A percentile compares a stretch with the other conserved stretches of the same genome.
Evolutionary conservation across 2,113 vertebrate species (phyloP).

Genomic region (Lynx canadensis): DNA sequence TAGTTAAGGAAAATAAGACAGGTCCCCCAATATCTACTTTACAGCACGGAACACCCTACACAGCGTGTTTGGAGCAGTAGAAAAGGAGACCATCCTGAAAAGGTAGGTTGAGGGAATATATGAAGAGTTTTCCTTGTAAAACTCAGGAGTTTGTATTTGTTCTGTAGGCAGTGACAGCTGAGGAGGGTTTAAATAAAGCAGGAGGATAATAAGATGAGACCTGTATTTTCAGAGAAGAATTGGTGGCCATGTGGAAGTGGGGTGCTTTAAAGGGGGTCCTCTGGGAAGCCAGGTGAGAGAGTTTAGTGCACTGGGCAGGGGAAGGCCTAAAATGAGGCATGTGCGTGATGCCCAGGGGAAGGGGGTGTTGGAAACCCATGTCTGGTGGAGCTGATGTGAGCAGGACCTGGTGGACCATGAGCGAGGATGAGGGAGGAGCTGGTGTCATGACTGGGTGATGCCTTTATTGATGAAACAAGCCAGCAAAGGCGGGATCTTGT

Average conservation of each 20-base stretch:
- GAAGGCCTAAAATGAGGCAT: neutral
- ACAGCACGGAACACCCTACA: neutral
- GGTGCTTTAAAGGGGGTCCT: neutral
- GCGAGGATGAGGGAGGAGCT: neutral
- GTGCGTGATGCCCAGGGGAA: neutral
- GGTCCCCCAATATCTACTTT: neutral
- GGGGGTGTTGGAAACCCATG: accelerated
- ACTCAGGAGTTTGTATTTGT: neutral
- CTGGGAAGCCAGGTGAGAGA: neutral
- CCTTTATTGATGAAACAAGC: neutral
- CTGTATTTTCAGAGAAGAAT: neutral
- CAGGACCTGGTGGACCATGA: neutral
- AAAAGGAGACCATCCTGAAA: neutral
- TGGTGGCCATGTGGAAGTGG: neutral
- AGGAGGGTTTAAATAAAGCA: neutral
- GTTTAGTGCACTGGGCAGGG: neutral
- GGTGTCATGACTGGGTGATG: neutral
- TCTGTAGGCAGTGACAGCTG: neutral
- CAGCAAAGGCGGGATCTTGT: neutral
- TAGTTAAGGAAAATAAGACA: constrained; percentile 35
- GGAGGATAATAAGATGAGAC: neutral
- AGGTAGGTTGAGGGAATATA: neutral
- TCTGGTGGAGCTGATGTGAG: neutral
- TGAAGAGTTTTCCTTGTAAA: neutral
- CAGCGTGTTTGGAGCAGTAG: neutral